Percentiles rank a stretch among this genome's conserved stretches.
Conservation (phyloP, 2,888 invertebrate species). For the Dioctria rufipes region DNA sequence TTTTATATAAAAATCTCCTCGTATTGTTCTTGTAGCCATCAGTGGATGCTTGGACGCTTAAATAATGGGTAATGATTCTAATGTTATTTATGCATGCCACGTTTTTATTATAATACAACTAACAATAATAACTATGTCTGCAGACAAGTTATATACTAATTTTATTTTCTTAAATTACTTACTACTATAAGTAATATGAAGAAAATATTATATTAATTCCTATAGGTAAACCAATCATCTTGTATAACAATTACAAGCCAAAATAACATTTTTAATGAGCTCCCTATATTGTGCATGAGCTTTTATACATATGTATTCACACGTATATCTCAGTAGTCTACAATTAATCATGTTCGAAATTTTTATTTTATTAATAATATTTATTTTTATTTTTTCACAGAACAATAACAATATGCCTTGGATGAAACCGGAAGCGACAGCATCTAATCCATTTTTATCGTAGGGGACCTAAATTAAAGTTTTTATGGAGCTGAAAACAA, state of each 20-base stretch:
- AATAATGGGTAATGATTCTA: constrained; percentile 70
- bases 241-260: too few species aligned
- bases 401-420: constrained; percentile 69
- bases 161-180: neutral
- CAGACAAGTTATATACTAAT: neutral
- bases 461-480: constrained; percentile 61
- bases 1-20: constrained; percentile 49
- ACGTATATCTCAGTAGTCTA: too few species aligned
- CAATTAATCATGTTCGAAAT: neutral
- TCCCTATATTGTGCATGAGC: too few species aligned
- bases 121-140: too few species aligned
- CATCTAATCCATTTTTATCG: constrained; percentile 72
- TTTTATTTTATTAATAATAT: neutral
- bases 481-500: constrained; percentile 44
- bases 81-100: constrained; percentile 30
- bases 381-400: constrained; percentile 56
- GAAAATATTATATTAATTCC: too few species aligned
- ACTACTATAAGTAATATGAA: too few species aligned
- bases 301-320: too few species aligned
- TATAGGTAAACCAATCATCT: too few species aligned
- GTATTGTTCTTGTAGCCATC: constrained; percentile 69
- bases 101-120: neutral
- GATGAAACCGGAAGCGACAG: constrained; percentile 70
- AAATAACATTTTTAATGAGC: too few species aligned
- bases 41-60: constrained; percentile 73